These are phyloP conservation scores for Caracal caracal DNA, from an alignment of 2,113 vertebrate genomes.

Conservation along the genomic window DNA sequence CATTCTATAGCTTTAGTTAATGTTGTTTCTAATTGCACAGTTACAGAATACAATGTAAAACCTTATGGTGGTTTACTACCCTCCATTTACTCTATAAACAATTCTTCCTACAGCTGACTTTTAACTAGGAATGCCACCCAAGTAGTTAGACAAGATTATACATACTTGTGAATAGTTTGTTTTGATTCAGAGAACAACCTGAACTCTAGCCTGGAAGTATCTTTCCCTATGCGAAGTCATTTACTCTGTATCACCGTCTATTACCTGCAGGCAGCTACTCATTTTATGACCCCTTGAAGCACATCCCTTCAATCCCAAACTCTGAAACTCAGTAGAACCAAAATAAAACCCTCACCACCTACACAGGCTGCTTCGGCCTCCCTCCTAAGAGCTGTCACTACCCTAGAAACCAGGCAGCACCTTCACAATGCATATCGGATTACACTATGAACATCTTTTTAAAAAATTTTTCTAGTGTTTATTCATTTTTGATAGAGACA, in stretches of 20 bases:
- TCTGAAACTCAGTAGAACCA: neutral
- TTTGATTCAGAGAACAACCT: neutral
- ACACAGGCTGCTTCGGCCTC: fast-evolving
- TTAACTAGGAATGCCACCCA: neutral
- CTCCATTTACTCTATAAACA: neutral
- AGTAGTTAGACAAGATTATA: neutral
- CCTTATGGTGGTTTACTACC: neutral
- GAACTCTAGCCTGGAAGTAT: neutral
- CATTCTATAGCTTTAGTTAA: neutral
- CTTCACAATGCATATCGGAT: neutral
- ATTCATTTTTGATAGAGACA: too few species aligned
- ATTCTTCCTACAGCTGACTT: neutral
- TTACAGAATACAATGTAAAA: neutral
- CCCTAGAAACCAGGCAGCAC: too few species aligned
- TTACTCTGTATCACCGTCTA: neutral
- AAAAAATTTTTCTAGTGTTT: too few species aligned
- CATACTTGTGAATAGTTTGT: neutral
- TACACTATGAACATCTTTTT: neutral
- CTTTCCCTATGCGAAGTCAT: neutral
- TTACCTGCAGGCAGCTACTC: neutral
- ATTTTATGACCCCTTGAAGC: neutral
- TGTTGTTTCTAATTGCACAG: neutral
- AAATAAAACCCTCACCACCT: neutral
- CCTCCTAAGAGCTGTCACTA: neutral
- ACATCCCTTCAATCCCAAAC: neutral